Evolutionary conservation across 2,888 invertebrate genomes (phyloP).

Genomic region (Himalopsyche kuldschensis): DNA sequence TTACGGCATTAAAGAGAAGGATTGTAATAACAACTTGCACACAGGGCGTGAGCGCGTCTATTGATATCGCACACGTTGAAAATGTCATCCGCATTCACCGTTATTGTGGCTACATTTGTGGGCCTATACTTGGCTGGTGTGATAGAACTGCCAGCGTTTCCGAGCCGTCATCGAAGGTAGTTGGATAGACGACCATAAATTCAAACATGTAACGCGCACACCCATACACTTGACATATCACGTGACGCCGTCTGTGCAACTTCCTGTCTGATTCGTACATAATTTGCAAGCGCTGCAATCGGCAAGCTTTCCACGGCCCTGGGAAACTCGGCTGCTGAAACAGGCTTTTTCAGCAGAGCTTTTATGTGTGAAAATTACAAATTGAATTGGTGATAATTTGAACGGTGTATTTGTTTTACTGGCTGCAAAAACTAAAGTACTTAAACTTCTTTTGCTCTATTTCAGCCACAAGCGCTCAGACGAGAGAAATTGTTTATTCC

Average conservation of each 20-base stretch:
- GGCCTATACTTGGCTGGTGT: neutral
- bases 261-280: conserved; percentile 28
- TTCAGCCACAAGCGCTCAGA: too few species aligned
- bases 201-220: conserved; percentile 10
- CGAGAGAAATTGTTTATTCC: too few species aligned
- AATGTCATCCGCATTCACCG: conserved; percentile 21
- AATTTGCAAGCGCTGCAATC: conserved; percentile 26
- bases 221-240: conserved; percentile 33
- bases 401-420: too few species aligned
- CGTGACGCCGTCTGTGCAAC: conserved; percentile 21
- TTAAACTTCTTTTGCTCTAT: too few species aligned
- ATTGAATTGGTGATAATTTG: too few species aligned
- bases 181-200: conserved; percentile 30
- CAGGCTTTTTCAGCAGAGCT: neutral
- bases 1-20: neutral
- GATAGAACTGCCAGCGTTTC: conserved; percentile 12
- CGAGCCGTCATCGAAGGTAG: conserved; percentile 27
- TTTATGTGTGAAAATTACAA: neutral
- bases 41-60: neutral
- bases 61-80: conserved; percentile 16
- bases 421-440: too few species aligned
- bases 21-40: neutral
- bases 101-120: conserved; percentile 6
- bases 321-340: neutral
- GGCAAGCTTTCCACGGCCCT: neutral